Evolutionary conservation across 2,113 vertebrate species (phyloP), one percentile per base, ranked within the genome.

Genomic region (Urocolius indicus): DNA sequence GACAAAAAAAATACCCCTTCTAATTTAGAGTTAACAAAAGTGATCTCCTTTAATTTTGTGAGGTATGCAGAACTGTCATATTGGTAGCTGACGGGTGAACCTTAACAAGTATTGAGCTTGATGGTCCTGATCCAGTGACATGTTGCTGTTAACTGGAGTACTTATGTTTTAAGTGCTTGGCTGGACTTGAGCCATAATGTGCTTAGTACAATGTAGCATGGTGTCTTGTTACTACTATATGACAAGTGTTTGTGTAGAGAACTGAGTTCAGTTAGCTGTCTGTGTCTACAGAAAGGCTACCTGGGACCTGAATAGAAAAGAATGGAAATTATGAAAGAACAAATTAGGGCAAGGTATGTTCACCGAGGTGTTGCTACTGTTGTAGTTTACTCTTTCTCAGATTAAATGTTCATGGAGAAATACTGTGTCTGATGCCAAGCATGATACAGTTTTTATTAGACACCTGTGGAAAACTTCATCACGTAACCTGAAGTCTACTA

Each of bases 81-180:
- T 59, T 90, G 78, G 62, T 73, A 90, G 54, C 49, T 95, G 88
- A 88, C 67, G n/a, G n/a, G 24, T 54, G 5, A 58, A 29, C 22
- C 22, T 20, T 16, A 16, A 9, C 34, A 54, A 4, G 14, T n/a
- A 5, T 10, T 43, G 24, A 54, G 18, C 19, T 67, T 41, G 51
- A 51, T 95, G 21, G 6, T 66, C 1, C 7, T 77, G n/a, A 24
- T 57, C 7, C 23, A 49, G 41, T 19, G 57, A 27, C 15, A 5
- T 8, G n/a, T 19, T 58, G n/a, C 21, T 89, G 11, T 46, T 76
- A 49, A 10, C 2, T 26, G 36, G 13, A 48, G 9, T 59, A 43
- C 11, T 92, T 34, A 1, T 0, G 2, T 41, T 24, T 8, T 19
- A 43, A 78, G 73, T 63, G 57, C 34, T 72, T 16, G 16, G 32